Conservation (phyloP, 2,797 vertebrate genomes). For the Galaxias olidus region DNA sequence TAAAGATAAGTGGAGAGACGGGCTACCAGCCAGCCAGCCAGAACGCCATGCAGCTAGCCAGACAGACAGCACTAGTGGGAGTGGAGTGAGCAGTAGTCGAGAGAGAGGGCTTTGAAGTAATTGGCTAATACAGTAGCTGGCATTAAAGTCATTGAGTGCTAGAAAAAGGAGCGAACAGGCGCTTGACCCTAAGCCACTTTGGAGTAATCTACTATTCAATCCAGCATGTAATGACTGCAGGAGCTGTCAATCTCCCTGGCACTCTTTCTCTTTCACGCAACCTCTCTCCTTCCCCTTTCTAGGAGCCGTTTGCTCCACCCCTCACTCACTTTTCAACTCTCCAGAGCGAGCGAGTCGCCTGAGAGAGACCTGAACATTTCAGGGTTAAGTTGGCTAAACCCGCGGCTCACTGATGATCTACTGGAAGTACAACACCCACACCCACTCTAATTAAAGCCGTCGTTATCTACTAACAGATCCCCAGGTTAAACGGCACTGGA, state of each 20-base stretch:
- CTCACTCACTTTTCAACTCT: not conserved
- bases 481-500: not conserved
- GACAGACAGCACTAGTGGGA: slow-evolving; percentile 74
- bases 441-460: not conserved
- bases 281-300: not conserved
- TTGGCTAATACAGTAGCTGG: slow-evolving; percentile 99
- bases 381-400: not conserved
- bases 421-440: not conserved
- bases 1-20: not conserved
- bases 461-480: not conserved
- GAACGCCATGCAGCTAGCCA: slow-evolving; percentile 36
- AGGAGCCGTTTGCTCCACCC: not conserved
- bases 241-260: slow-evolving; percentile 97
- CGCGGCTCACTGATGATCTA: not conserved
- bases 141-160: slow-evolving; percentile 99
- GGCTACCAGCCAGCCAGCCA: not conserved
- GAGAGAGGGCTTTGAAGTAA: slow-evolving; percentile 91
- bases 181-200: slow-evolving; percentile 99
- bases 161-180: slow-evolving; percentile 97
- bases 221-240: slow-evolving; percentile 99
- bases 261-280: slow-evolving; percentile 70
- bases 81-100: slow-evolving; percentile 39
- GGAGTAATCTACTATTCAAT: slow-evolving; percentile 99
- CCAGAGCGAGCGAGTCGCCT: not conserved
- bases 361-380: not conserved